Base-by-base conservation (phyloP, 2,888 invertebrate genomes). In the Agriopis marginaria region DNA sequence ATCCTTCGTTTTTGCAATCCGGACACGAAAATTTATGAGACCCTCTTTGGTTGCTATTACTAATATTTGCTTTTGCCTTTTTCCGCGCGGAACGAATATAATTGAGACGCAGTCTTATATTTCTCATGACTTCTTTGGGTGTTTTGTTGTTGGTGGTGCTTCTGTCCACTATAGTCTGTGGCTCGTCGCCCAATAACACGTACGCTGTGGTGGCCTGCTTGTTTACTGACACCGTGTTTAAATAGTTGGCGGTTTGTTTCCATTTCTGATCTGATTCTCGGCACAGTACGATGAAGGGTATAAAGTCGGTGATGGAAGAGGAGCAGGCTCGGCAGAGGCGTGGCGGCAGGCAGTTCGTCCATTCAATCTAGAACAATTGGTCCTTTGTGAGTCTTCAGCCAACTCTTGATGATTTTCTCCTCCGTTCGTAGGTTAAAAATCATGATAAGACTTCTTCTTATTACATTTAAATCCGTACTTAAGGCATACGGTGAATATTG, bases 291-390 rank as follows among this genome's bases (percentile, higher is more conserved):
- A 85, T 61, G 79, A 89, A 85, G 4, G 84, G 83, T 17, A 84
- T 54, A 32, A 85, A 77, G 8, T 71, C 68, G 7, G 55, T 76
- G 17, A 86, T 50, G 42, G 77, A 72, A 5, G 71, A 62, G 23
- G 71, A 64, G 77, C 90, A 89, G 54, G 44, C 47, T n/a, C 51
- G 54, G 81, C 90, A 89, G 68, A 85, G 53, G 66, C 75, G 79
- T 56, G 79, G 75, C 47, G 90, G 90, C 79, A 89, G 82, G 70
- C 63, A 23, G 39, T 78, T 14, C 40, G 81, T 58, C 9, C 47
- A 40, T 82, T 86, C 87, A 81, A 90, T 81, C 90, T 90, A 90
- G 72, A 90, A 90, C 88, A 89, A 89, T 68, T 40, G 32, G 40
- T 68, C 53, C 63, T 68, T 60, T 56, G 51, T 68, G 45, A 68